Evolutionary conservation across 2,113 vertebrate genomes (phyloP).

Genomic region (Pelodiscus sinensis): DNA sequence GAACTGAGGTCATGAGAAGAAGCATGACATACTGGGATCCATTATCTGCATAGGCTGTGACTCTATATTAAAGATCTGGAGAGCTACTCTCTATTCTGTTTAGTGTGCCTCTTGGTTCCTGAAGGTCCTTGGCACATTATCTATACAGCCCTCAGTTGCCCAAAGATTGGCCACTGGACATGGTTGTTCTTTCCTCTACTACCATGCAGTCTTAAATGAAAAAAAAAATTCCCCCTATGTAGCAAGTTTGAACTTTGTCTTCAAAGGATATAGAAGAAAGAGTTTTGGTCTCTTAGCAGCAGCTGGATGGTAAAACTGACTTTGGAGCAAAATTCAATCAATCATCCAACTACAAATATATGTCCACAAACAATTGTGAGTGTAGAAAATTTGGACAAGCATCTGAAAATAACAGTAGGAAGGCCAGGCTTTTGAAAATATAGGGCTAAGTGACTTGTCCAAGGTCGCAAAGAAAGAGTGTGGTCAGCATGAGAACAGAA

Average conservation of each 20-base stretch:
- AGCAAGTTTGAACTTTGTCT: neutral
- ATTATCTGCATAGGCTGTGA: neutral
- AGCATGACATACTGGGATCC: neutral
- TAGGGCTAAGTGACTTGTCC: neutral
- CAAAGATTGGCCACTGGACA: slow-evolving; percentile 4
- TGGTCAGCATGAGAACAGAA: neutral
- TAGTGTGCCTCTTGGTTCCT: neutral
- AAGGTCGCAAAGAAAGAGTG: neutral
- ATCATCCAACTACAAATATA: neutral
- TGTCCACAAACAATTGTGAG: neutral
- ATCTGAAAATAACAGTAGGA: neutral
- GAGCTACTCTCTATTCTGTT: neutral
- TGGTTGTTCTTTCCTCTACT: slow-evolving; percentile 15
- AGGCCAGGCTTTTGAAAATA: neutral
- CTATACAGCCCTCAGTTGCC: neutral
- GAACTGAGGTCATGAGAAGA: slow-evolving; percentile 33
- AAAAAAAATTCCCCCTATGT: neutral
- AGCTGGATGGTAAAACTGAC: neutral
- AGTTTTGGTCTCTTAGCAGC: neutral
- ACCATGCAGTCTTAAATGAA: slow-evolving; percentile 17
- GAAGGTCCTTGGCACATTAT: neutral
- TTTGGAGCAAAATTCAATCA: neutral
- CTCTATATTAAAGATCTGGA: neutral
- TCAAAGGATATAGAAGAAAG: neutral
- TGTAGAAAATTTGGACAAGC: neutral